A percentile compares a stretch with the other conserved stretches of the same genome.
Evolutionary conservation across 2,888 invertebrate genomes (phyloP).

Genomic region (Opisthograptis luteolata): DNA sequence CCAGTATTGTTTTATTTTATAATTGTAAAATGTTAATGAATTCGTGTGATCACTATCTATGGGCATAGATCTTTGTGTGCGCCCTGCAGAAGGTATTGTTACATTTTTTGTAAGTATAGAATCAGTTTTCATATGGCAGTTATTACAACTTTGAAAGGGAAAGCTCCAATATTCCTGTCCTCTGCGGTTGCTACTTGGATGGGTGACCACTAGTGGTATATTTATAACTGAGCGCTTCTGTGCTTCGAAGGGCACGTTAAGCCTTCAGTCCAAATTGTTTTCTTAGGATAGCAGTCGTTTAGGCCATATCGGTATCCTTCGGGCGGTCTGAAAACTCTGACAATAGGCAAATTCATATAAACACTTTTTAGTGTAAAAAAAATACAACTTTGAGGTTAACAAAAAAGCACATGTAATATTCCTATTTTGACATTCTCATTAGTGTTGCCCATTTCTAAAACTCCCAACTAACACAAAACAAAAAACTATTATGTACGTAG

Average conservation of each 20-base stretch:
- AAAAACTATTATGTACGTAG: background rate
- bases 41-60: conserved; percentile 59
- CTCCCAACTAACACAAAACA: conserved; percentile 1
- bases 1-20: conserved; percentile 69
- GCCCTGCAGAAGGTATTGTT: conserved; percentile 34
- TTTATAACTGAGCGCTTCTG: no score
- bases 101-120: conserved; percentile 15
- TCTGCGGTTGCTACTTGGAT: no score
- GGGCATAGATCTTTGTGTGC: conserved; percentile 43
- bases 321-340: no score
- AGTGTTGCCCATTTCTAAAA: background rate
- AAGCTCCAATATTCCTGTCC: background rate
- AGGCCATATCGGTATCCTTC: no score
- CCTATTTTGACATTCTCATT: background rate
- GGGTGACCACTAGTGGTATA: no score
- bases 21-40: conserved; percentile 68
- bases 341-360: no score
- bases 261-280: no score
- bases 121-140: background rate
- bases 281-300: no score
- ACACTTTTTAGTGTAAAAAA: no score
- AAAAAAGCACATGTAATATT: no score
- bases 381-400: no score
- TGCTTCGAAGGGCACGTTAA: no score
- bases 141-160: background rate